These are phyloP conservation scores for Nemotelus pantherinus DNA, from an alignment of 2,888 invertebrate genomes.

Conservation along the genomic window DNA sequence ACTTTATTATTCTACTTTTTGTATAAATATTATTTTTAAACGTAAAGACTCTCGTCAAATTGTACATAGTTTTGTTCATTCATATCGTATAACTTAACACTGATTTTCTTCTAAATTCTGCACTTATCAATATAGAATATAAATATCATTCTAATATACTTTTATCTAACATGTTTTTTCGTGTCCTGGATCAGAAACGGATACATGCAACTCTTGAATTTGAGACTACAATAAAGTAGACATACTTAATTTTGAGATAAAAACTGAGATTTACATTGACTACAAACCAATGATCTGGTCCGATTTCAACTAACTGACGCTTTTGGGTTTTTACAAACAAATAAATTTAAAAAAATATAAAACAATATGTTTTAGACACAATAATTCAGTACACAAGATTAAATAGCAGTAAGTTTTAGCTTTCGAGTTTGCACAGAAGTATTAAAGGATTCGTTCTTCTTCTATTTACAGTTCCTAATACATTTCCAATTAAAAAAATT, in stretches of 20 bases:
- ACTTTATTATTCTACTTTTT: not conserved
- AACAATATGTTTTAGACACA: not conserved
- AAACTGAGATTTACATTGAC: not conserved
- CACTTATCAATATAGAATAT: not conserved
- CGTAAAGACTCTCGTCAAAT: conserved; percentile 38
- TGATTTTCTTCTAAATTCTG: not conserved
- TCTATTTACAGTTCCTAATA: no score
- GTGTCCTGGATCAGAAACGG: not conserved
- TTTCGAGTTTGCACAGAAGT: no score
- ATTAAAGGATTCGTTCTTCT: no score
- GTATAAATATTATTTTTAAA: not conserved
- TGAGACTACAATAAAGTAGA: not conserved
- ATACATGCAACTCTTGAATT: not conserved
- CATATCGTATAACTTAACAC: conserved; percentile 23
- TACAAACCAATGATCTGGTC: not conserved
- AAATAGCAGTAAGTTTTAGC: no score
- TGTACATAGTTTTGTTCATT: conserved; percentile 29
- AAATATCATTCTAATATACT: no score
- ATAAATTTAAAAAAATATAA: not conserved
- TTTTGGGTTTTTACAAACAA: not conserved
- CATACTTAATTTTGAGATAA: not conserved
- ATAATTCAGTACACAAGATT: not conserved
- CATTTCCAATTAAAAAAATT: no score
- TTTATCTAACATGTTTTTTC: no score
- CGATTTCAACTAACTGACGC: not conserved